phyloP scores from a whole-genome alignment of 1,140 invertebrate species.

The Eupeodes corollae region DNA sequence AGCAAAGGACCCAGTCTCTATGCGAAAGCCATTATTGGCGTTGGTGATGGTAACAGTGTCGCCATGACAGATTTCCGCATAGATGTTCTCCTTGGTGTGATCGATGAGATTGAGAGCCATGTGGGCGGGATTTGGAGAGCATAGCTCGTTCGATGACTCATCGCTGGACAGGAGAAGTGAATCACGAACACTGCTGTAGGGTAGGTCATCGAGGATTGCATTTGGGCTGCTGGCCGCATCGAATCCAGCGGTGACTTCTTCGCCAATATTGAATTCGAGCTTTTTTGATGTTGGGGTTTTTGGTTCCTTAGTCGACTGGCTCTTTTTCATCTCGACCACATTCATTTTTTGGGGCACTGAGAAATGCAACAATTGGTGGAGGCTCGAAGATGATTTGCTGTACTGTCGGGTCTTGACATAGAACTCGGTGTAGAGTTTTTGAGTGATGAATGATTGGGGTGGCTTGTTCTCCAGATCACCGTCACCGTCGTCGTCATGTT shows the following conservation, averaged over 20 bases:
- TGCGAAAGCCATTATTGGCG: too few species aligned
- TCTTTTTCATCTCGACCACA: constrained; percentile 16
- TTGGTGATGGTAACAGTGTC: background rate
- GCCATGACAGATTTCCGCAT: constrained; percentile 45
- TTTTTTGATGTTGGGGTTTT: background rate
- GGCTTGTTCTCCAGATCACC: constrained; percentile 13
- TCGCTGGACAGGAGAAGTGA: constrained; percentile 24
- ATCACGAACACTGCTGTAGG: constrained; percentile 34
- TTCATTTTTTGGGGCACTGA: constrained; percentile 32
- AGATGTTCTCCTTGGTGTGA: constrained; percentile 47
- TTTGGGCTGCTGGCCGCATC: constrained; percentile 30
- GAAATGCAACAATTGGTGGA: constrained; percentile 39
- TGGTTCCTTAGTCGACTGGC: background rate
- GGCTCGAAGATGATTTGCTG: constrained; percentile 48
- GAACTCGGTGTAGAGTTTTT: constrained; percentile 49
- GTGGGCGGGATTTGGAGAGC: background rate
- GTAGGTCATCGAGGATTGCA: constrained; percentile 35
- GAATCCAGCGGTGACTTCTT: constrained; percentile 24
- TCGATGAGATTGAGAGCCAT: constrained; percentile 14
- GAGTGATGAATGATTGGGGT: constrained; percentile 47
- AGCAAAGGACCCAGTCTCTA: too few species aligned
- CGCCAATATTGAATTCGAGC: constrained; percentile 11
- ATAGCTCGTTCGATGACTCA: constrained; percentile 8
- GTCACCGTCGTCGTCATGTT: constrained; percentile 30
- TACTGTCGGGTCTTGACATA: constrained; percentile 48